Evolutionary conservation across 2,797 vertebrate species (phyloP).

Genomic region (Dromococcyx pavoninus): DNA sequence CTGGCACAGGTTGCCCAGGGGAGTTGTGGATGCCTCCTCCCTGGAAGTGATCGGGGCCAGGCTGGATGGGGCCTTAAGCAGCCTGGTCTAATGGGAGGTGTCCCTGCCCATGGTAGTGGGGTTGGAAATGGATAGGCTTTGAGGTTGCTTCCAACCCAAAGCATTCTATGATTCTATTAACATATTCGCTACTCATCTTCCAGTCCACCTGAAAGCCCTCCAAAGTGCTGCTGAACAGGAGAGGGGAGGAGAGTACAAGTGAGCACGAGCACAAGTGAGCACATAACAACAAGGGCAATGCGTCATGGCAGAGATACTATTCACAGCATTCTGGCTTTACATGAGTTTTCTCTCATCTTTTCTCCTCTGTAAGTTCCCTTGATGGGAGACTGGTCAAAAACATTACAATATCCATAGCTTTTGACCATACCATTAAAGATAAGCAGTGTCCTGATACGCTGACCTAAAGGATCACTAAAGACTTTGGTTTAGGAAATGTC

Average conservation of each 20-base stretch:
- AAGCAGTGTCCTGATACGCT: not conserved
- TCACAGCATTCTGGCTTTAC: not conserved
- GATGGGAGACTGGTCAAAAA: not conserved
- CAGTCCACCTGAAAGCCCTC: not conserved
- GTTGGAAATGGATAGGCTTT: no score
- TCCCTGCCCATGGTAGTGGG: no score
- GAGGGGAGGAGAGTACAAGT: not conserved
- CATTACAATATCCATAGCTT: not conserved
- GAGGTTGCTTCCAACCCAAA: no score
- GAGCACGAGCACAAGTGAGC: not conserved
- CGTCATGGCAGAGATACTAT: not conserved
- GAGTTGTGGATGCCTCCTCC: no score
- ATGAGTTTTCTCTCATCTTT: not conserved
- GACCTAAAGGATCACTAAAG: not conserved
- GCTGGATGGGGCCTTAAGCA: no score
- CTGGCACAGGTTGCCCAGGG: no score
- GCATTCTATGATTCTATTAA: not conserved
- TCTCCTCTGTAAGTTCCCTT: not conserved
- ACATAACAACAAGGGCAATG: not conserved
- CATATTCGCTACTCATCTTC: not conserved
- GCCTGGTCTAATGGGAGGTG: no score
- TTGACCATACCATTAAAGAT: not conserved
- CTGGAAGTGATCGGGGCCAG: no score
- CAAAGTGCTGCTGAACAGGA: not conserved
- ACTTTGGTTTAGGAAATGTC: not conserved